Conservation (phyloP, 2,888 invertebrate genomes). For the Eupithecia abbreviata region DNA sequence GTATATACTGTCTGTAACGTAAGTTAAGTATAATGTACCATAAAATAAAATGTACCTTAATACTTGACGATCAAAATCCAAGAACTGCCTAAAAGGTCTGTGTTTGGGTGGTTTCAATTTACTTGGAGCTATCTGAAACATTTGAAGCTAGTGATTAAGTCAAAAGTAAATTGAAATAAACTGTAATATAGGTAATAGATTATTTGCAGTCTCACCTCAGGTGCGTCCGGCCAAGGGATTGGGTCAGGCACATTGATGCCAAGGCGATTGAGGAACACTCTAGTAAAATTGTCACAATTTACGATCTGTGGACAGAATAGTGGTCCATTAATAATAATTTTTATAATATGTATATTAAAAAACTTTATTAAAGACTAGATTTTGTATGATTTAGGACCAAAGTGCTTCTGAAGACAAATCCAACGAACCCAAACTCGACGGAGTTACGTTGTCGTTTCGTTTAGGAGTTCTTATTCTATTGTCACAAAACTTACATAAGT, state of each 20-base stretch:
- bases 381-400: no score
- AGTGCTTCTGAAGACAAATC: no score
- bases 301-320: conserved; percentile 85
- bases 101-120: conserved; percentile 71
- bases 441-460: no score
- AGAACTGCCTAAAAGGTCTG: conserved; percentile 90
- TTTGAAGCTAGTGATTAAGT: background rate
- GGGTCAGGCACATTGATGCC: conserved; percentile 92
- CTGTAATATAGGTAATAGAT: background rate
- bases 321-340: background rate
- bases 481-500: no score
- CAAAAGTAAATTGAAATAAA: background rate
- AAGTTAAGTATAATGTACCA: background rate
- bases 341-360: no score
- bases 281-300: conserved; percentile 93
- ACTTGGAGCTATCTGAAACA: conserved; percentile 61
- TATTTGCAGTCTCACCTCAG: conserved; percentile 57
- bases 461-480: no score
- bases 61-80: conserved; percentile 90
- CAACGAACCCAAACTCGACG: no score
- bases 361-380: no score
- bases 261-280: conserved; percentile 91
- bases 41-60: conserved; percentile 61
- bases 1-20: background rate
- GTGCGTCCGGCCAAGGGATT: conserved; percentile 71